Evolutionary conservation across 2,113 vertebrate species (phyloP).

Genomic region (Bostrychus sinensis): DNA sequence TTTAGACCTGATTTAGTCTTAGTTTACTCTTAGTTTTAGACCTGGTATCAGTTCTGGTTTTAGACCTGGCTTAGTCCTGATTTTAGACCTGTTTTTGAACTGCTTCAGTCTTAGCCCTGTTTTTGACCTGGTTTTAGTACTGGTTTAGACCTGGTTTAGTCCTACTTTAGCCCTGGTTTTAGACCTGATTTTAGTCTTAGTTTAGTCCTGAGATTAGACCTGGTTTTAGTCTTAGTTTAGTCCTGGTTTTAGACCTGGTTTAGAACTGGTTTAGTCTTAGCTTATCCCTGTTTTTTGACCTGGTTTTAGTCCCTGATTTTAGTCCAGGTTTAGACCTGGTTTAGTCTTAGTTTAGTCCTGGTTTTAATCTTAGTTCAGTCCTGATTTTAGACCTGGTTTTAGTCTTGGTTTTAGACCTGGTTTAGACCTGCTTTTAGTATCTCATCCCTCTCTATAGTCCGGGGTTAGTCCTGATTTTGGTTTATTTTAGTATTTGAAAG

Average conservation of each 20-base stretch:
- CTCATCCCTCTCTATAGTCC: too few species aligned
- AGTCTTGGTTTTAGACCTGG: not conserved
- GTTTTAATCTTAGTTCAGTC: not conserved
- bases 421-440: not conserved
- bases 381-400: not conserved
- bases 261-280: not conserved
- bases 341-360: not conserved
- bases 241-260: not conserved
- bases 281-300: not conserved
- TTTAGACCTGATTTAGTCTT: not conserved
- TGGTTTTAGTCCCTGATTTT: too few species aligned
- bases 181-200: not conserved
- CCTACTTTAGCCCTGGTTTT: not conserved
- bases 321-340: not conserved
- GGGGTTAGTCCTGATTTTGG: too few species aligned
- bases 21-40: not conserved
- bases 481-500: too few species aligned
- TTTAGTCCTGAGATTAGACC: not conserved
- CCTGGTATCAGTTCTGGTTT: too few species aligned
- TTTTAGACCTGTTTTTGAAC: not conserved
- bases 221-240: not conserved
- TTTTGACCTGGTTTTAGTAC: not conserved
- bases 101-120: not conserved
- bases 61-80: not conserved
- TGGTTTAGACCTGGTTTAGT: not conserved